phyloP scores from a whole-genome alignment of 1,140 invertebrate genomes.

The Drosophila hydei region DNA sequence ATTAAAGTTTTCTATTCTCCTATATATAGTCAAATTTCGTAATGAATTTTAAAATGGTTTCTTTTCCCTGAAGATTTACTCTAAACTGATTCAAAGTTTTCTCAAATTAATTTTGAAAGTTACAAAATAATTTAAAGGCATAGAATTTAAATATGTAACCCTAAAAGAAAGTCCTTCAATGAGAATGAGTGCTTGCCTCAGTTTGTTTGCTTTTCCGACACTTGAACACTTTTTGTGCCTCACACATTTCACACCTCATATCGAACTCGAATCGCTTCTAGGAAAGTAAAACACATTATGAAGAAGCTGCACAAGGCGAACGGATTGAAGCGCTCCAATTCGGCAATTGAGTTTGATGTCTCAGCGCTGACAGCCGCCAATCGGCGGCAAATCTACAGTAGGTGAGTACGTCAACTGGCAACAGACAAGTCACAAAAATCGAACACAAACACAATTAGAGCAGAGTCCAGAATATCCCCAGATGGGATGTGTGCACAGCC shows the following conservation, averaged over 20 bases:
- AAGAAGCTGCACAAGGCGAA: constrained; percentile 83
- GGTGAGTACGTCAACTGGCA: constrained; percentile 67
- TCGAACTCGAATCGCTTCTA: constrained; percentile 33
- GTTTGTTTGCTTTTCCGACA: constrained; percentile 29
- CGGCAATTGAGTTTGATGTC: constrained; percentile 89
- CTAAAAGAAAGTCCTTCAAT: neutral
- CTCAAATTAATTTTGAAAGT: too few relatives aligned
- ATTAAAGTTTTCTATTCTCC: too few relatives aligned
- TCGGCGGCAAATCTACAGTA: constrained; percentile 84
- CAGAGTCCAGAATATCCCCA: constrained; percentile 32
- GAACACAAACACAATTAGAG: constrained; percentile 13
- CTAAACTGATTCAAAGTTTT: too few relatives aligned
- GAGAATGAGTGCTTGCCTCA: neutral
- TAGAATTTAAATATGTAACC: too few relatives aligned
- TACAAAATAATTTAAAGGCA: too few relatives aligned
- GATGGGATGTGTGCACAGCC: constrained; percentile 40
- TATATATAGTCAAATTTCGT: too few relatives aligned
- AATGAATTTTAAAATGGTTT: too few relatives aligned
- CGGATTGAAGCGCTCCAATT: constrained; percentile 87
- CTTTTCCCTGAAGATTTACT: too few relatives aligned
- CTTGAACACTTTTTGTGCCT: constrained; percentile 20
- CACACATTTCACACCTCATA: constrained; percentile 31
- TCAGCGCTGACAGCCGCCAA: constrained; percentile 87
- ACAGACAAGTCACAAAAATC: constrained; percentile 3
- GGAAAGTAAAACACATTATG: constrained; percentile 82